Evolutionary conservation across 2,113 vertebrate species (phyloP).

Genomic region (Cyprinodon tularosa): DNA sequence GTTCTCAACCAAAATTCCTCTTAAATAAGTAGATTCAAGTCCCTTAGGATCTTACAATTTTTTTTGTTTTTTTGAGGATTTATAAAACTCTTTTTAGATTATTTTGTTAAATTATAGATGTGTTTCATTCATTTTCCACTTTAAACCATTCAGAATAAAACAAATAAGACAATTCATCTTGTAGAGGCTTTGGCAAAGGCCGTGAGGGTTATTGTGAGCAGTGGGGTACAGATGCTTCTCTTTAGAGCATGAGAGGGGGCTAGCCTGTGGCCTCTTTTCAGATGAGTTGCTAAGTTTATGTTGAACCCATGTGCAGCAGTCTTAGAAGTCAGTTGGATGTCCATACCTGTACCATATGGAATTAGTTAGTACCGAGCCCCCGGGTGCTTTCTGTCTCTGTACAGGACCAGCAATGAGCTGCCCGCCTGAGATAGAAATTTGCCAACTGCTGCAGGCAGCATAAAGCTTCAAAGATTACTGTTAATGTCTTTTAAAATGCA

Average conservation of each 20-base stretch:
- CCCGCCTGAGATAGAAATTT: constrained; percentile 50
- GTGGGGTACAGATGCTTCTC: constrained; percentile 63
- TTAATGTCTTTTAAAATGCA: constrained; percentile 51
- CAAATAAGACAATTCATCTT: constrained; percentile 18
- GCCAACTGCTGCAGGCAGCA: constrained; percentile 53
- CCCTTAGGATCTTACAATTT: constrained; percentile 25
- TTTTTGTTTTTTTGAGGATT: constrained; percentile 23
- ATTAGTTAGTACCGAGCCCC: constrained; percentile 63
- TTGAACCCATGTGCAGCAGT: constrained; percentile 59
- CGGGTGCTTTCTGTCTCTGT: constrained; percentile 54
- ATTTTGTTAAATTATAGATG: constrained; percentile 33
- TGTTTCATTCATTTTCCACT: neutral
- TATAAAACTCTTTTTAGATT: constrained; percentile 22
- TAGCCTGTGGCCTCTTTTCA: constrained; percentile 35
- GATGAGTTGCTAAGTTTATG: constrained; percentile 68
- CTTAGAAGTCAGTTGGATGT: constrained; percentile 76
- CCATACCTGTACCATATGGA: constrained; percentile 72
- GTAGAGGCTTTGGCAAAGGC: constrained; percentile 27
- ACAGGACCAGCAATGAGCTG: constrained; percentile 44
- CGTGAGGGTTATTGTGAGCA: constrained; percentile 43
- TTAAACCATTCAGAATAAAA: neutral
- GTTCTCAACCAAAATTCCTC: constrained; percentile 54
- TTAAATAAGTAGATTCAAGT: constrained; percentile 43
- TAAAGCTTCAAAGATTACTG: constrained; percentile 71
- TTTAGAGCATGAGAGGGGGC: constrained; percentile 39